phyloP scores from a whole-genome alignment of 2,888 invertebrate species.

The Piscicola geometra region DNA sequence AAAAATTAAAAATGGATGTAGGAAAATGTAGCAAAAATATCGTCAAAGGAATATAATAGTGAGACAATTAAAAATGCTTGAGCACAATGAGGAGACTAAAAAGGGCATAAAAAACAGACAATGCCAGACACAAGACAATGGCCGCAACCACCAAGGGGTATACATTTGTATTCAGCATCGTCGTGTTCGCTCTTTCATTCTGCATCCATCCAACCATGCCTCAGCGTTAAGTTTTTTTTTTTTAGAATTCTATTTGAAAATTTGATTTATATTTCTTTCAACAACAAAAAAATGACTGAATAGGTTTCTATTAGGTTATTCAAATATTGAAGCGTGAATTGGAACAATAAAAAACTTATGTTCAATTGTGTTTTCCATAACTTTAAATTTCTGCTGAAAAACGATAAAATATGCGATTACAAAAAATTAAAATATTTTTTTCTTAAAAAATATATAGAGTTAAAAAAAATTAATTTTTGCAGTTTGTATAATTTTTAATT shows the following conservation, averaged over 20 bases:
- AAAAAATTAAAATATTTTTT: no score
- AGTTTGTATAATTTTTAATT: no score
- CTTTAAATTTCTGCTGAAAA: no score
- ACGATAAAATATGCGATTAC: no score
- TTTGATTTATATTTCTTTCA: no score
- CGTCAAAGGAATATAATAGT: not conserved
- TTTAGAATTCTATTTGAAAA: not conserved
- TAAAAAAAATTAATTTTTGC: no score
- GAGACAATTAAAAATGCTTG: not conserved
- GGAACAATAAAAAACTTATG: no score
- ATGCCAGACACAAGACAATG: not conserved
- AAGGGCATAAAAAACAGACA: slow-evolving; percentile 15
- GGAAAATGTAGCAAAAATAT: not conserved
- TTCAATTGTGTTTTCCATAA: no score
- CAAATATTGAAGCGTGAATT: no score
- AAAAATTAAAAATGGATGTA: not conserved
- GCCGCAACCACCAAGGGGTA: not conserved
- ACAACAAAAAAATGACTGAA: no score
- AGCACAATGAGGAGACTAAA: not conserved
- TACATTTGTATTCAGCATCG: not conserved
- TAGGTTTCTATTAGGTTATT: no score
- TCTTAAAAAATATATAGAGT: no score
- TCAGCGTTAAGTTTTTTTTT: not conserved
- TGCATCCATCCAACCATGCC: not conserved
- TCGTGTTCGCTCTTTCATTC: not conserved